A percentile compares a stretch with the other conserved stretches of the same genome.
These are phyloP conservation scores for Hydropsyche tenuis DNA, from an alignment of 1,140 invertebrate genomes.

Conservation along the genomic window DNA sequence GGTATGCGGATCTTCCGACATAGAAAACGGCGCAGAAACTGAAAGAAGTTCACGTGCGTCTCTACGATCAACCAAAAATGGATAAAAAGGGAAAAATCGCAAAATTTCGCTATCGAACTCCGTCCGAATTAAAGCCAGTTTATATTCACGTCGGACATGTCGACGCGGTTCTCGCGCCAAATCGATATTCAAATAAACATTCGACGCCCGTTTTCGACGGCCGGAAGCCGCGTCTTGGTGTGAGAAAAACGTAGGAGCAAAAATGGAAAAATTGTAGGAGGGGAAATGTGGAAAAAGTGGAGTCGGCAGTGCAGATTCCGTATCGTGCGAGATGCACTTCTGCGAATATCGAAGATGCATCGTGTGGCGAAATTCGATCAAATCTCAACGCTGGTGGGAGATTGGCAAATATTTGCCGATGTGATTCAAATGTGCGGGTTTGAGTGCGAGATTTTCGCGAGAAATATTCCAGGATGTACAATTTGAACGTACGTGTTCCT, in stretches of 20 bases:
- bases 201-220: background rate
- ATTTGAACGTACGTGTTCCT: too few relatives aligned
- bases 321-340: conserved; percentile 3
- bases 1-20: conserved; percentile 1
- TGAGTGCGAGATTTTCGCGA: background rate
- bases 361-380: conserved; percentile 2
- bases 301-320: too few relatives aligned
- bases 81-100: conserved; percentile 28
- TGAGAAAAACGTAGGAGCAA: background rate
- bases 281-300: background rate
- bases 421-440: background rate
- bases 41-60: conserved; percentile 38
- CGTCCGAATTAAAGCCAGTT: conserved; percentile 43
- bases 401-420: conserved; percentile 11
- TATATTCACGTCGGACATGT: conserved; percentile 32
- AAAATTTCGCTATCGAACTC: conserved; percentile 9
- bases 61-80: conserved; percentile 40
- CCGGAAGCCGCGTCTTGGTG: background rate
- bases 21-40: conserved; percentile 16
- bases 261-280: background rate
- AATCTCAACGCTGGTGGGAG: background rate
- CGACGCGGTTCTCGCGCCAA: conserved; percentile 30
- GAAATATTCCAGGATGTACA: background rate
- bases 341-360: conserved; percentile 8
- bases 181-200: conserved; percentile 49